Evolutionary conservation across 2,113 vertebrate genomes (phyloP), one percentile per base, ranked within the genome.

Genomic region (Nothobranchius furzeri): DNA sequence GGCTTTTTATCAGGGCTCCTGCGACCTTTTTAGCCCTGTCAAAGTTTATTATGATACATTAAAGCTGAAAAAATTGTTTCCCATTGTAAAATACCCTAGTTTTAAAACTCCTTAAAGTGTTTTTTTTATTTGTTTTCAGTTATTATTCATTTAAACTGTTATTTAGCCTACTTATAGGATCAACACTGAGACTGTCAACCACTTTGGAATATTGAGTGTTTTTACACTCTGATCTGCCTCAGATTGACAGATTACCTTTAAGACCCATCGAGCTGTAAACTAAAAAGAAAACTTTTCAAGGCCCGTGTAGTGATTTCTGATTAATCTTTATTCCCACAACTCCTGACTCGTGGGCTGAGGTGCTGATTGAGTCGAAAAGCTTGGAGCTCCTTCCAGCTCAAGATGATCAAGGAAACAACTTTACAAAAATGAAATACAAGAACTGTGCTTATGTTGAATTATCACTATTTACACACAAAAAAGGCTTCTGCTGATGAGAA

Each of bases 321-420:
- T 76, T 73, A 62, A 57, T 72, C 72, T 76, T 77, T 69, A 75
- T 77, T 78, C 68, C 52, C 37, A 20, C 9, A 9, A 43, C 61
- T 75, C 70, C 73, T 74, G 79, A 75, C 14, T 85, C 72, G 36
- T 68, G 66, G 63, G 72, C 51, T 71, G 57, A 64, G 65, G 76
- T 56, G 54, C 59, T n/a, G 45, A 63, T 68, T 56, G 61, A 48
- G 53, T 58, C 30, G 15, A 65, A 60, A 63, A 57, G 60, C 66
- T 60, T 20, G 45, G 25, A 17, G 56, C 61, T 78, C 62, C 62
- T 11, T 56, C 30, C 60, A 53, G 77, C 80, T 67, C 37, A 58
- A 75, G 70, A 77, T 51, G 53, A 66, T 69, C 57, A 17, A 35
- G 68, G 76, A 73, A 81, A 70, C 64, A 59, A 72, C 52, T 62